Evolutionary conservation across 2,888 invertebrate species (phyloP), one percentile per base, ranked within the genome.

Genomic region (Latheticus oryzae): DNA sequence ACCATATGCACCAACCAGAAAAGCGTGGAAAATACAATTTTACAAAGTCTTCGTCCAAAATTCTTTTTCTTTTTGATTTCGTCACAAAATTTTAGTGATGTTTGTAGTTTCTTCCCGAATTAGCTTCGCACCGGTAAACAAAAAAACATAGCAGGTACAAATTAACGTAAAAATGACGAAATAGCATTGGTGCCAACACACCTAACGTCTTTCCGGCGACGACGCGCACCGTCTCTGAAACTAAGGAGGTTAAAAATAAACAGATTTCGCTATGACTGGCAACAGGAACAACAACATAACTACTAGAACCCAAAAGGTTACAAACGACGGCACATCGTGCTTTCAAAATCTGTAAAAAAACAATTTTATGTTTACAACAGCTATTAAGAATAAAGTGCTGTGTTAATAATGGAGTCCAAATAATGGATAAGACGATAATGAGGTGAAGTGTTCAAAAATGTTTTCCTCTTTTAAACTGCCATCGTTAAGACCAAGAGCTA

Each of bases 391-490:
- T 64, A 62, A 58, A 53, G 47, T 40, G 45, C 23, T 37, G 58
- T 47, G 9, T 53, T 35, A 45, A 43, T n/a, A 61, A 48, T 62
- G 59, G 59, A 62, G 61, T 58, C 50, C 61, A 58, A 50, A 63
- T 54, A 59, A 64, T 64, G 53, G 35, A 35, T 47, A 23, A 17
- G 30, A 33, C 48, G 45, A 21, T n/a, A 21, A 24, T 55, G 32
- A 17, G 47, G 32, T 38, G 37, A 40, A 40, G 30, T 48, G 40
- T 38, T 42, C 11, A 12, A 9, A n/a, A 16, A 85, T 85, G 85
- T 85, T 85, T 68, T 79, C 82, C 42, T 82, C 82, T 63, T 83
- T 85, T 72, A 85, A 84, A 73, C 72, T 84, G 62, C 79, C 82
- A 23, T 78, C 80, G 7, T 73, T 84, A 62, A 80, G 84, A 65